Conservation (phyloP, 2,113 vertebrate species). For the Ifrita kowaldi region DNA sequence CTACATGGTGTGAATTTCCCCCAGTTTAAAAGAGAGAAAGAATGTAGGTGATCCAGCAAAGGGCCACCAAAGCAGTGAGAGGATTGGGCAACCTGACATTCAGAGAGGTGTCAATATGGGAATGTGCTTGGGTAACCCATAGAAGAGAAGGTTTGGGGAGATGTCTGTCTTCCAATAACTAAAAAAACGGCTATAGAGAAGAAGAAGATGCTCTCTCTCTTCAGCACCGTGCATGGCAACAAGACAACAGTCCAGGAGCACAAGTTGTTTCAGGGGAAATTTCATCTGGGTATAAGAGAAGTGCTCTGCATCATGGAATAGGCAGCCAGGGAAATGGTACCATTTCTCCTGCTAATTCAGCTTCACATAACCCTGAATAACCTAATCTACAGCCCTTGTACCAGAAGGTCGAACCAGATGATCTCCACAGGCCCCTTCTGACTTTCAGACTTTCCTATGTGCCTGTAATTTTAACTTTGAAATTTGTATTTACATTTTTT, state of each 20-base stretch:
- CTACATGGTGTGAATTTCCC: background rate
- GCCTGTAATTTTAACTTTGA: background rate
- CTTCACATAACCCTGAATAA: background rate
- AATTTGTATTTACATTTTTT: background rate
- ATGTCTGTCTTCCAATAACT: background rate
- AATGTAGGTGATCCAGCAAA: background rate
- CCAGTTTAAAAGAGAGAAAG: background rate
- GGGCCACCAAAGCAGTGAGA: background rate
- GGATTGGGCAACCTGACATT: background rate
- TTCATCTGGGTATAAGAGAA: background rate
- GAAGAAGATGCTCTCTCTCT: background rate
- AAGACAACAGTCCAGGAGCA: background rate
- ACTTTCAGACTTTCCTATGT: background rate
- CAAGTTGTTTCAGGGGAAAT: background rate
- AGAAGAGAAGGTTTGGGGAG: background rate
- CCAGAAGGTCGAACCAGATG: background rate
- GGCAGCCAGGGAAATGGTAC: background rate
- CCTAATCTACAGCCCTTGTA: background rate
- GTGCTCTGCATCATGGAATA: background rate
- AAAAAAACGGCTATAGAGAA: background rate
- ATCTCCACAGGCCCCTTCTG: background rate
- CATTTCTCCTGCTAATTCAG: background rate
- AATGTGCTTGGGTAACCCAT: background rate
- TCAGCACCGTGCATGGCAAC: background rate
- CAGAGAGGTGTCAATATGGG: background rate